Percentiles rank a stretch among this genome's conserved stretches.
These are phyloP conservation scores for Castor canadensis DNA, from an alignment of 2,113 vertebrate genomes.

Conservation along the genomic window DNA sequence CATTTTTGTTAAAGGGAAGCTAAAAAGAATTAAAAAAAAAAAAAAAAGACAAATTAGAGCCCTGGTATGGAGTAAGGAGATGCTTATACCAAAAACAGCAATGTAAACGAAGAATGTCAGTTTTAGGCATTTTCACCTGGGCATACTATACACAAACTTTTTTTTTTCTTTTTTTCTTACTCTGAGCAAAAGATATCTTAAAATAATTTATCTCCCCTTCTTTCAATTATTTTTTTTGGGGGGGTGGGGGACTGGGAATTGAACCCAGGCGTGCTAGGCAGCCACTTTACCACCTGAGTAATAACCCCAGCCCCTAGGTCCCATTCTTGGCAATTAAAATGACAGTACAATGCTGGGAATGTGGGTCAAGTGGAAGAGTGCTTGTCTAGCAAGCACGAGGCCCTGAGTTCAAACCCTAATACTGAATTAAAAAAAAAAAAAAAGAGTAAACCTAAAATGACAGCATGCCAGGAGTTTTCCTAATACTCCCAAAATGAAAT, in stretches of 20 bases:
- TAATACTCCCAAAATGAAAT: conserved; percentile 22
- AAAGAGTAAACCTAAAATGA: no score
- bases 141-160: background rate
- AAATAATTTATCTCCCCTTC: background rate
- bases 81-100: conserved; percentile 43
- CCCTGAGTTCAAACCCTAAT: no score
- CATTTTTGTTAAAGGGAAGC: background rate
- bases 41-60: background rate
- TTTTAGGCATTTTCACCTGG: conserved; percentile 24
- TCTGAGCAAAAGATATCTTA: background rate
- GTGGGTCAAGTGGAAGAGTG: no score
- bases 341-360: background rate
- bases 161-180: no score
- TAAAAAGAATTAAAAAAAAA: background rate
- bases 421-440: no score
- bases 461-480: background rate
- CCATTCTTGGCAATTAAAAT: background rate
- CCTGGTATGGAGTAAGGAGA: background rate
- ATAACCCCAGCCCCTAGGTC: background rate
- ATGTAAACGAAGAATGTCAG: background rate
- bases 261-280: background rate
- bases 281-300: no score
- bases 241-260: background rate
- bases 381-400: no score
- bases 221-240: background rate